Conservation (phyloP, 2,113 vertebrate genomes). For the Actenoides lindsayi region DNA sequence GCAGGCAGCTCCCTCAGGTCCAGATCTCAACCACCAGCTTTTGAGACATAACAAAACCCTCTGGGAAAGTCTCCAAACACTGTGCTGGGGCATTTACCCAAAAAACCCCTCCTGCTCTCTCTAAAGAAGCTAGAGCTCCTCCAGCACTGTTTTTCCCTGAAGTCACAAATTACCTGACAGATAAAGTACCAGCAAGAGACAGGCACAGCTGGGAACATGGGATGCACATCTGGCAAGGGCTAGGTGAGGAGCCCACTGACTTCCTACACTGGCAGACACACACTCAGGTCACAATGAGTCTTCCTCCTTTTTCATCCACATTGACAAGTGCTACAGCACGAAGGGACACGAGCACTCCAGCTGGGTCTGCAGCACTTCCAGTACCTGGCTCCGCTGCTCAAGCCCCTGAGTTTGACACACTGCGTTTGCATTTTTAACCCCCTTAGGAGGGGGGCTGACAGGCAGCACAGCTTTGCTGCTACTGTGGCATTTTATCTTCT, state of each 20-base stretch:
- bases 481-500: neutral
- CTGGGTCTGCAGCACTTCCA: neutral
- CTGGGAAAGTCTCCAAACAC: neutral
- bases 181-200: neutral
- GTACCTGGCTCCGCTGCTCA: accelerated
- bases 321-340: neutral
- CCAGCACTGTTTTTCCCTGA: neutral
- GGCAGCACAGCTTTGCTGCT: neutral
- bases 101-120: neutral
- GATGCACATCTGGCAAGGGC: neutral
- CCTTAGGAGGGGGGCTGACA: neutral
- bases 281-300: accelerated
- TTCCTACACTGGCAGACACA: neutral
- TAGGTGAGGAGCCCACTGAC: neutral
- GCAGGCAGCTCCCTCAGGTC: neutral
- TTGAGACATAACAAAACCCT: neutral
- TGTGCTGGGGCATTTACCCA: neutral
- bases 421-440: accelerated
- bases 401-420: accelerated
- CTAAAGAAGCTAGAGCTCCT: neutral
- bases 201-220: neutral
- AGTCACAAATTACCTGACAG: neutral
- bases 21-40: neutral
- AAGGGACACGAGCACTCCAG: accelerated
- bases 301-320: neutral